Conservation (phyloP, 37 sponge, comb jelly and placozoan genomes). For the Beroe ovata region DNA sequence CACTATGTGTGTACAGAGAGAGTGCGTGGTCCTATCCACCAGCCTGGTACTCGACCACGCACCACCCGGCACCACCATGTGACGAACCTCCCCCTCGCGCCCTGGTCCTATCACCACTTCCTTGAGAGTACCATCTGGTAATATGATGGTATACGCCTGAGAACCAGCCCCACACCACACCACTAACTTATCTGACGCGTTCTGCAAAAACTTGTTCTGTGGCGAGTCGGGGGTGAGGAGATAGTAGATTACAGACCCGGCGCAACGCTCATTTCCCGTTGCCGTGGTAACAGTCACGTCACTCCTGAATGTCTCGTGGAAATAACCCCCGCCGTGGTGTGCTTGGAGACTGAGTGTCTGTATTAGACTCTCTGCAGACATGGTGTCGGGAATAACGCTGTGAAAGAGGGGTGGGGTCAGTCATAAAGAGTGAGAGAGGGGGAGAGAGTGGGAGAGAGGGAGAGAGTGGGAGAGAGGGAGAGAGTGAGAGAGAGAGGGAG, state of each 20-base stretch:
- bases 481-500: too few species aligned
- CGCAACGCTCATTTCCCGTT: not conserved
- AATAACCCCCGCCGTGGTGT: slow-evolving; percentile 8
- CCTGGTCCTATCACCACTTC: slow-evolving; percentile 6
- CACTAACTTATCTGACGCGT: not conserved
- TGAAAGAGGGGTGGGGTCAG: too few species aligned
- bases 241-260: not conserved
- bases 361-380: not conserved
- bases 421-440: too few species aligned
- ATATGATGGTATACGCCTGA: not conserved
- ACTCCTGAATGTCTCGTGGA: not conserved
- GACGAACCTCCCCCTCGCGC: not conserved
- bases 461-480: too few species aligned
- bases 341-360: not conserved
- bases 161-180: slow-evolving; percentile 4
- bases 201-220: not conserved
- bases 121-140: not conserved
- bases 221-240: not conserved
- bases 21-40: not conserved
- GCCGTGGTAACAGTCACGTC: not conserved
- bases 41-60: slow-evolving; percentile 6
- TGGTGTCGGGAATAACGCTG: too few species aligned
- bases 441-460: too few species aligned
- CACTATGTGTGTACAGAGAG: slow-evolving; percentile 5
- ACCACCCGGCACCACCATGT: not conserved